Conservation (phyloP, 2,113 vertebrate genomes). For the Apeltes quadracus region DNA sequence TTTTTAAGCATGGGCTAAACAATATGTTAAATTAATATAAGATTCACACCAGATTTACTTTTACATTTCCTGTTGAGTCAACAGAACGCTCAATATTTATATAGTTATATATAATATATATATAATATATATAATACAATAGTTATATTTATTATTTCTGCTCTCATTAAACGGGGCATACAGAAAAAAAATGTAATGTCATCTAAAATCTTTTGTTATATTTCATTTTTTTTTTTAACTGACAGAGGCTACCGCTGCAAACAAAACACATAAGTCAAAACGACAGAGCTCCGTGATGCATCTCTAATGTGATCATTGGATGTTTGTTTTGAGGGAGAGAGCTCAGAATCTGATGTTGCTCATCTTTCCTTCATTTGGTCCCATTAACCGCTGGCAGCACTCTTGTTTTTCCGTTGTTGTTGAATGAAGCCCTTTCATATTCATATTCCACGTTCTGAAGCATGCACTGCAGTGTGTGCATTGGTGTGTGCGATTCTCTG, state of each 20-base stretch:
- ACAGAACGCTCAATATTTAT: background rate
- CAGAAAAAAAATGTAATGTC: background rate
- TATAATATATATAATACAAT: no score
- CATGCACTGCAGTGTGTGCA: slow-evolving; percentile 17
- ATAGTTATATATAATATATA: no score
- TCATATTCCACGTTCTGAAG: slow-evolving; percentile 65
- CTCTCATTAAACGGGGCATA: background rate
- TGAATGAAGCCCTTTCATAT: slow-evolving; percentile 75
- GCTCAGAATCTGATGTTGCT: slow-evolving; percentile 70
- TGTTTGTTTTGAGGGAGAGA: slow-evolving; percentile 76
- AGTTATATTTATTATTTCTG: no score
- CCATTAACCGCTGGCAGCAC: slow-evolving; percentile 73
- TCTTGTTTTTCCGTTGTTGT: slow-evolving; percentile 74
- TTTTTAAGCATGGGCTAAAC: no score
- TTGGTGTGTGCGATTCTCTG: slow-evolving; percentile 17
- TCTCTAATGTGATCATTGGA: slow-evolving; percentile 70
- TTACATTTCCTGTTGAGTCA: background rate
- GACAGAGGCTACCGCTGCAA: slow-evolving; percentile 4
- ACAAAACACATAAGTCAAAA: slow-evolving; percentile 64
- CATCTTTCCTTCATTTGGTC: slow-evolving; percentile 75
- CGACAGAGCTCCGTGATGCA: slow-evolving; percentile 64
- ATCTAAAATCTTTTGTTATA: slow-evolving; percentile 4
- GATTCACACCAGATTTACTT: background rate
- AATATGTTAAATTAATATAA: background rate
- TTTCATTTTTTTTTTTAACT: background rate